A percentile compares a stretch with the other conserved stretches of the same genome.
phyloP scores from a whole-genome alignment of 1,140 invertebrate genomes.

The Saccostrea cuccullata region DNA sequence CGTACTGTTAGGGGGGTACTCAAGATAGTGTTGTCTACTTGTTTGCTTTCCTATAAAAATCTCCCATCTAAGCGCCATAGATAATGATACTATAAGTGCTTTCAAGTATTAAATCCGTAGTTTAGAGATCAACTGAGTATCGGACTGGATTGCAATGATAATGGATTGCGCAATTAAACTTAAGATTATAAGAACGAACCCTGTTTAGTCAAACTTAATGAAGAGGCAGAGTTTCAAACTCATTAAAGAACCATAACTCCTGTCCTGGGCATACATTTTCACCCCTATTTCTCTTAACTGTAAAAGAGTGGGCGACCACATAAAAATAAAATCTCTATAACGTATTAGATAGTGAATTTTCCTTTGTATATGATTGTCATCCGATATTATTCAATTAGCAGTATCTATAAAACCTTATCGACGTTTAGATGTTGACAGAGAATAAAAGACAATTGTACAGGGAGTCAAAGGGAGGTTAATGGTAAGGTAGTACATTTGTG shows the following conservation, averaged over 20 bases:
- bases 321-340: conserved; percentile 1
- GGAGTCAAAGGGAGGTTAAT: not conserved
- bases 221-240: not conserved
- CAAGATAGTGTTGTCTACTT: not conserved
- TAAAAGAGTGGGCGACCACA: not conserved
- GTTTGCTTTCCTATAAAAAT: conserved; percentile 1
- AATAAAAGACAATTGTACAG: not conserved
- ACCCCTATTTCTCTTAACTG: not conserved
- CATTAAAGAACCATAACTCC: not conserved
- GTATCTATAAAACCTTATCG: conserved; percentile 21
- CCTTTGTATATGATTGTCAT: conserved; percentile 19
- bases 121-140: not conserved
- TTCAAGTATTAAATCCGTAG: conserved; percentile 5
- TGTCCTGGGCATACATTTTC: too few species aligned
- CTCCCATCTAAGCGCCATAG: not conserved
- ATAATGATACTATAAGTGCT: conserved; percentile 8
- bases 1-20: not conserved
- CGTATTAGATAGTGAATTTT: conserved; percentile 13
- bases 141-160: not conserved
- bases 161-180: not conserved
- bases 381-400: conserved; percentile 32
- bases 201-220: not conserved
- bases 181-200: not conserved
- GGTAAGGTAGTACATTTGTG: not conserved
- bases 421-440: conserved; percentile 7